Percentiles rank a stretch among this genome's conserved stretches.
Conservation (phyloP, 2,113 vertebrate genomes). For the Callorhinus ursinus region DNA sequence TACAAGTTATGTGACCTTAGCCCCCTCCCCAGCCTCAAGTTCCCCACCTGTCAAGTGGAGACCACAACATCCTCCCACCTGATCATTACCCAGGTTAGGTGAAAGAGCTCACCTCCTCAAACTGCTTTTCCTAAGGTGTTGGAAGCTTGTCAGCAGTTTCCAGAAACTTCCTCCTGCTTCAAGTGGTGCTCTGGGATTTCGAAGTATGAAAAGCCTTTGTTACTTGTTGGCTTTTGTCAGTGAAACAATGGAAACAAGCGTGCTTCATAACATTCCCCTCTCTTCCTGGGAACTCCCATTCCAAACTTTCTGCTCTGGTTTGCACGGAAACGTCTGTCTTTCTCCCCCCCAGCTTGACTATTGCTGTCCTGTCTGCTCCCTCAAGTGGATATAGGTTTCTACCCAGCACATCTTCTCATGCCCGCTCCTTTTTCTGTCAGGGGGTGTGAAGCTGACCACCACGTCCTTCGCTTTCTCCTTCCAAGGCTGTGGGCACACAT, state of each 20-base stretch:
- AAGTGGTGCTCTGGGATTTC: not conserved
- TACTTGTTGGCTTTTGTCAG: not conserved
- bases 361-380: no score
- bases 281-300: not conserved
- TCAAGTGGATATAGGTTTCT: not conserved
- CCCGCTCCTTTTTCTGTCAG: not conserved
- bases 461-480: not conserved
- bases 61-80: not conserved
- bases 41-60: not conserved
- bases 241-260: not conserved
- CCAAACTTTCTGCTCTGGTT: not conserved
- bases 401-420: not conserved
- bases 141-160: not conserved
- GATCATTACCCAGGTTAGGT: not conserved
- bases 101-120: not conserved
- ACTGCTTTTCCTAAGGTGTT: not conserved
- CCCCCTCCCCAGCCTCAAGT: no score
- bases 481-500: not conserved
- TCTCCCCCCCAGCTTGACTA: not conserved
- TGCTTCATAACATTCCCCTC: rapidly evolving
- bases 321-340: not conserved
- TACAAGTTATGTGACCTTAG: not conserved
- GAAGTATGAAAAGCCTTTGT: not conserved
- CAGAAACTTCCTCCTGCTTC: conserved; percentile 8
- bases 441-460: rapidly evolving